Percentiles rank a stretch among this genome's conserved stretches.
Evolutionary conservation across 2,113 vertebrate species (phyloP).

Genomic region (Dendrocopos noguchii): DNA sequence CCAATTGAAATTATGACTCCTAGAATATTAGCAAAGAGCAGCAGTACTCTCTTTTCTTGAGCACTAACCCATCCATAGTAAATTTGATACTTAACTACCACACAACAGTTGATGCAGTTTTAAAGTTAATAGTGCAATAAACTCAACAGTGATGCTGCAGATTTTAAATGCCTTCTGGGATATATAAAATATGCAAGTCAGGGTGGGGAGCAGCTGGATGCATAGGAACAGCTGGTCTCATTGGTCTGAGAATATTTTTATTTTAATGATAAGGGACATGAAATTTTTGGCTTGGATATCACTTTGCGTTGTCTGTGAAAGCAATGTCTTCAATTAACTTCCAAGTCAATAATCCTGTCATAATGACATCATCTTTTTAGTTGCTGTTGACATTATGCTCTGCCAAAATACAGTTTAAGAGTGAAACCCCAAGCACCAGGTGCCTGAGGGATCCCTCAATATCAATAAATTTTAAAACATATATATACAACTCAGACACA

Average conservation of each 20-base stretch:
- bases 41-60: not conserved
- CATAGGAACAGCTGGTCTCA: conserved; percentile 38
- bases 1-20: not conserved
- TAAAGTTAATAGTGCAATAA: conserved; percentile 57
- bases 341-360: not conserved
- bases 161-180: conserved; percentile 49
- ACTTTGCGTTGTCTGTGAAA: conserved; percentile 4
- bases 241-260: not conserved
- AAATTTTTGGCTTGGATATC: not conserved
- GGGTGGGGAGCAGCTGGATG: conserved; percentile 48
- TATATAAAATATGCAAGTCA: conserved; percentile 52
- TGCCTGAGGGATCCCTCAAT: not conserved
- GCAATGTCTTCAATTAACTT: not conserved
- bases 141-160: conserved; percentile 38
- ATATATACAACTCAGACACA: not conserved
- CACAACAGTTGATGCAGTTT: conserved; percentile 18
- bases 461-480: not conserved
- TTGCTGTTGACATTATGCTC: not conserved
- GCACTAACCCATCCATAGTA: not conserved
- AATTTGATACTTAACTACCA: conserved; percentile 19
- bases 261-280: not conserved
- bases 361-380: conserved; percentile 1
- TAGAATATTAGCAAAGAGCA: not conserved
- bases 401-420: not conserved
- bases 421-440: not conserved